Evolutionary conservation across 2,113 vertebrate genomes (phyloP).

Genomic region (Hyperopisus bebe): DNA sequence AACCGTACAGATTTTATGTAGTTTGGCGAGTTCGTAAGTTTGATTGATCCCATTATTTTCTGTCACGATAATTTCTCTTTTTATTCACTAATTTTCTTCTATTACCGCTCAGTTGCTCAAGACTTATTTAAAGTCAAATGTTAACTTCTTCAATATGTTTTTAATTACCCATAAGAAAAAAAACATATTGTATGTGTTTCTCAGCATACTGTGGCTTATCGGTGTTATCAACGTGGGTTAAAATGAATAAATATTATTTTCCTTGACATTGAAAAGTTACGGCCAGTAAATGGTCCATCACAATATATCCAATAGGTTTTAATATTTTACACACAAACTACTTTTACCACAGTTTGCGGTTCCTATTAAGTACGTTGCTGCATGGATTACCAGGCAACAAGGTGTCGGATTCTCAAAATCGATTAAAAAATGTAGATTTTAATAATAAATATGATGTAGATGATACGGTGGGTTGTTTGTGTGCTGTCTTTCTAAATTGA

Average conservation of each 20-base stretch:
- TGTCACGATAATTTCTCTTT: not conserved
- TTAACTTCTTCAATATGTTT: not conserved
- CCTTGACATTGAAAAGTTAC: not conserved
- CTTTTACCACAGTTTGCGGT: not conserved
- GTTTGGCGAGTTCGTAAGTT: not conserved
- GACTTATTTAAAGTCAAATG: not conserved
- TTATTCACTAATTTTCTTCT: not conserved
- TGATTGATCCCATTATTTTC: not conserved
- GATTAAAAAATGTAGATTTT: not conserved
- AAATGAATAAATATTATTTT: not conserved
- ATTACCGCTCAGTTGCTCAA: not conserved
- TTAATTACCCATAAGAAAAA: not conserved
- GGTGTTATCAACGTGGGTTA: not conserved
- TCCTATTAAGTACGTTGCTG: not conserved
- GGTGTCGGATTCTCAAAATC: not conserved
- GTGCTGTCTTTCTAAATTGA: not conserved
- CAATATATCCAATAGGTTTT: not conserved
- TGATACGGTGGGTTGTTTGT: not conserved
- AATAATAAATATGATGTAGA: constrained; percentile 6
- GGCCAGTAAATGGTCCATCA: not conserved
- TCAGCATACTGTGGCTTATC: not conserved
- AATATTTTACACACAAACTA: not conserved
- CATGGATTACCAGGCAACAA: not conserved
- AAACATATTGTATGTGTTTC: not conserved
- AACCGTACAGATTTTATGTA: not conserved